Base-by-base conservation (phyloP, 35 echinoderm and acorn worm genomes). In the Heliocidaris erythrogramma region DNA sequence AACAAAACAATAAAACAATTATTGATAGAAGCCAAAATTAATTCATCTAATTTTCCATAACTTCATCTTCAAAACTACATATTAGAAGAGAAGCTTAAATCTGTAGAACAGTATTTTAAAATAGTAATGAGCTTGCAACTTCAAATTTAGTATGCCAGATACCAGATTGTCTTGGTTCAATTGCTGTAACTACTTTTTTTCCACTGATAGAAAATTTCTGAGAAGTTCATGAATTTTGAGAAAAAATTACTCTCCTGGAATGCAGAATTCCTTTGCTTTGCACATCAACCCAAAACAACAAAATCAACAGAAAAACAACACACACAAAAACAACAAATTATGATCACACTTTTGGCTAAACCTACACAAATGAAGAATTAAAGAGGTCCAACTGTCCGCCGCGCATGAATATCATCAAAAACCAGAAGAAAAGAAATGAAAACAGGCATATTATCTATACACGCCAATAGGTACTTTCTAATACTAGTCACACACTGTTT, bases 211-310 rank as follows among this genome's bases (percentile, higher is more conserved):
- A 27, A 27, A 78, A 78, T 21, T 17, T 78, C 65, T 27, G 65
- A 78, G 65, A 78, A 69, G 14, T 69, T 69, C 21, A 18, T 18
- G 21, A 78, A 78, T 78, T 78, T 78, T n/a, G n/a, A 42, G 21
- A 78, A 21, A 78, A 78, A 78, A n/a, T n/a, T 78, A 27, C 65
- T 78, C 87, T 48, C 24, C 8, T 92, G 91, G 91, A 92, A 92
- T 92, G 91, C 91, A 59, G 48, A 49, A 92, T 92, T 92, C 47
- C 31, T 89, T 59, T 89, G 86, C 86, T 89, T 89, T 92, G 91
- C 91, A 92, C 91, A 92, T 92, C 91, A 92, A 92, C 91, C 91
- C 91, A 92, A 92, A 92, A 92, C 13, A 30, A 92, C 29, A 92
- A 92, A 30, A 92, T 30, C n/a, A 52, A n/a, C 27, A 92, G 24